Evolutionary conservation across 2,797 vertebrate genomes (phyloP), one percentile per base, ranked within the genome.

Genomic region (Muraenolepis orangiensis): DNA sequence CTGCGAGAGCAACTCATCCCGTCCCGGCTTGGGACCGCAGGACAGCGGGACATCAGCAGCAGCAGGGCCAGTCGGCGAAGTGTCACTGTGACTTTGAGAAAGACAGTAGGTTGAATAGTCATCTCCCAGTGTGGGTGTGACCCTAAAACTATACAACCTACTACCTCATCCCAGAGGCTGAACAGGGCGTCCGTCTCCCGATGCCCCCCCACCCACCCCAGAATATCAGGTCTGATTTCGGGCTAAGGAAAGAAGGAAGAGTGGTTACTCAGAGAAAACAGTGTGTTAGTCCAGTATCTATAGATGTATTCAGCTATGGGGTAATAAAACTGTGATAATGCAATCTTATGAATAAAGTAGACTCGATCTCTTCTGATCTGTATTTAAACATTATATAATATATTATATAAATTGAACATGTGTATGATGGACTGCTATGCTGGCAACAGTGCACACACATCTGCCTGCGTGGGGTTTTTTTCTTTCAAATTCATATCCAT

Each of bases 91-190:
- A 91, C 96, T 91, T 95, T 98, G 95, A 94, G 97, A 98, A 98
- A 99, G 98, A 99, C 96, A 99, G 97, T 98, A 99, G 96, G 96
- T 94, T 99, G 96, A 96, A 97, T 98, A 99, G 97, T 99, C 97
- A 98, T 98, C 97, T 98, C 96, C 97, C 96, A 97, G 95, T 95
- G 95, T 86, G 96, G 97, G 97, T 99, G 93, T 97, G 95, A 97
- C 96, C 96, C 96, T 97, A 99, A 98, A 99, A 98, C 97, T 98
- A 99, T 98, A 98, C 97, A 99, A 99, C 96, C 96, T 97, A 98
- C 97, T 99, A 98, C 98, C 98, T 99, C 97, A 99, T 94, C 97
- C 94, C 96, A 99, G 92, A 87, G 95, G 71, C 91, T 93, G 93
- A 78, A 79, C 91, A 85, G 12, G 74, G 83, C 72, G 6, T 18